These are phyloP conservation scores for Lepidocyrtinus sp. DNA, from an alignment of 2,888 invertebrate species.

Conservation along the genomic window DNA sequence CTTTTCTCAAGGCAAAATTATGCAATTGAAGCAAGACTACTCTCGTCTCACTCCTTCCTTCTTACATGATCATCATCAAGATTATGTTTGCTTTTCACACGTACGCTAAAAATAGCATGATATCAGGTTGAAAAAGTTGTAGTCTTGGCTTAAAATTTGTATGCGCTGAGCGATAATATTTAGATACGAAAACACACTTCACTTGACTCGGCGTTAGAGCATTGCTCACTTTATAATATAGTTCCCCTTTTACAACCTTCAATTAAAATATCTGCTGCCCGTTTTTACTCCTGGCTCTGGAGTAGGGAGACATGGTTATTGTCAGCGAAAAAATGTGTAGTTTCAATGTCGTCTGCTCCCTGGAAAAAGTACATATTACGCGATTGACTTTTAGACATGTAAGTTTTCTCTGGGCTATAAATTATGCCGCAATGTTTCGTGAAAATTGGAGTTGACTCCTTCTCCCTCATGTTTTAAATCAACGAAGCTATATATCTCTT, in stretches of 20 bases:
- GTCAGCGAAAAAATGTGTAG: constrained; percentile 6
- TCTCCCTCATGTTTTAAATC: neutral
- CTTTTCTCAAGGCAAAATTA: constrained; percentile 39
- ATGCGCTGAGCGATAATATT: too few species aligned
- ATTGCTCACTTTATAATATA: too few species aligned
- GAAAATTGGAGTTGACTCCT: too few species aligned
- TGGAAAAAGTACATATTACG: constrained; percentile 4
- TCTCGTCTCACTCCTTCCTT: neutral
- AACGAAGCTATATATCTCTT: neutral
- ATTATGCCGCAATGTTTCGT: too few species aligned
- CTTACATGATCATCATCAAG: constrained; percentile 4
- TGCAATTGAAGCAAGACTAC: constrained; percentile 32
- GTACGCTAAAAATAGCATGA: constrained; percentile 47
- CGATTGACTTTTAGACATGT: neutral
- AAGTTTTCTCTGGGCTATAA: neutral
- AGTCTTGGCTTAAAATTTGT: too few species aligned
- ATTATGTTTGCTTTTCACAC: constrained; percentile 4
- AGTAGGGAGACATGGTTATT: neutral
- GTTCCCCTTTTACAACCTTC: neutral
- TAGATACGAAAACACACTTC: too few species aligned
- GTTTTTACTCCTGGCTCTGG: neutral
- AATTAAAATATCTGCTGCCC: neutral
- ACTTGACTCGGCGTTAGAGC: too few species aligned
- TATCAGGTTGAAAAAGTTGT: constrained; percentile 34
- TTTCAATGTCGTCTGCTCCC: constrained; percentile 9